These are phyloP conservation scores for Lytechinus variegatus DNA, from an alignment of 35 echinoderm and acorn worm genomes.

Conservation along the genomic window DNA sequence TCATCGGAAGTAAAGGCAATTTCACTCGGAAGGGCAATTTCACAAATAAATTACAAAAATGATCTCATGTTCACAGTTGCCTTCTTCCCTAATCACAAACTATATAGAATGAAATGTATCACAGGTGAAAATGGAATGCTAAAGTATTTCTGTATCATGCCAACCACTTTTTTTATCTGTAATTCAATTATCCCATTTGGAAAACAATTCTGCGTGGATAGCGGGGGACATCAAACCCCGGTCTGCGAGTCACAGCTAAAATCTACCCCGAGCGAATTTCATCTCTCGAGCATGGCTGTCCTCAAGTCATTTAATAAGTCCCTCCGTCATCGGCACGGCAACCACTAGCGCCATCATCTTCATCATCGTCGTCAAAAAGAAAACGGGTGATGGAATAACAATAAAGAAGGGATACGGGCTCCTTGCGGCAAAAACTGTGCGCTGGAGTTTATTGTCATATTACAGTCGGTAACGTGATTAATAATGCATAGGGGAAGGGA, in stretches of 20 bases:
- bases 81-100: not conserved
- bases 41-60: no score
- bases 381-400: not conserved
- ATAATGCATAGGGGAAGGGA: not conserved
- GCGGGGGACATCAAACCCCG: not conserved
- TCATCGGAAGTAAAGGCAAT: no score
- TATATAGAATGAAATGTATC: not conserved
- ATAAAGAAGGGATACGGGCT: not conserved
- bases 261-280: constrained; percentile 8
- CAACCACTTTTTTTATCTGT: not conserved
- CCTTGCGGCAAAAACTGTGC: constrained; percentile 3
- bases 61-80: not conserved
- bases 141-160: not conserved
- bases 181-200: not conserved
- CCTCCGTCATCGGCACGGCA: not conserved
- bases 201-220: constrained; percentile 14
- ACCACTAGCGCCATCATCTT: not conserved
- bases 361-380: not conserved
- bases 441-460: constrained; percentile 37
- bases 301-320: constrained; percentile 42
- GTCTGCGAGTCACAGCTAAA: constrained; percentile 6
- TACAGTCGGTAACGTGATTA: constrained; percentile 41
- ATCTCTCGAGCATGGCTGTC: not conserved
- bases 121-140: not conserved
- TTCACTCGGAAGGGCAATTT: no score